These are phyloP conservation scores for Dromius quadrimaculatus DNA, from an alignment of 2,888 invertebrate genomes.

Conservation along the genomic window DNA sequence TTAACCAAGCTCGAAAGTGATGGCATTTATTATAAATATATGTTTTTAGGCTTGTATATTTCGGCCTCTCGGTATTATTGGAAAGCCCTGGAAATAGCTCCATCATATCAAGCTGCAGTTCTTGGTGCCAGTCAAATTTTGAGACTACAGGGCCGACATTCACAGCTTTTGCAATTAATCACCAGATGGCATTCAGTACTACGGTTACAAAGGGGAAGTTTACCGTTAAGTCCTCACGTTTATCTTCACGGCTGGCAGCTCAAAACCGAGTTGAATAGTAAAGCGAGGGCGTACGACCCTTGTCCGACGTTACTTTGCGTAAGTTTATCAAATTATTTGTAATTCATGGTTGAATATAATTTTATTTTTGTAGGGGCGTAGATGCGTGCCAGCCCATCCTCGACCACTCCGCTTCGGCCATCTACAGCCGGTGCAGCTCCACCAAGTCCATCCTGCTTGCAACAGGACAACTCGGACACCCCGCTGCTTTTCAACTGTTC, in stretches of 20 bases:
- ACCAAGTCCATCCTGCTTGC: conserved; percentile 37
- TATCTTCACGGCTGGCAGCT: conserved; percentile 71
- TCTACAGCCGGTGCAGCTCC: conserved; percentile 50
- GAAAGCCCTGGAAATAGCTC: conserved; percentile 69
- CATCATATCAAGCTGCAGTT: conserved; percentile 70
- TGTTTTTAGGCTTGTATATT: conserved; percentile 67
- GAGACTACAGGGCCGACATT: conserved; percentile 74
- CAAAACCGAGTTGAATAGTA: conserved; percentile 67
- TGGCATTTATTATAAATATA: conserved; percentile 3
- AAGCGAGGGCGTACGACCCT: conserved; percentile 64
- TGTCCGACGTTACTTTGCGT: conserved; percentile 58
- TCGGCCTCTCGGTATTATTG: conserved; percentile 71
- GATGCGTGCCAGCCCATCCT: conserved; percentile 55
- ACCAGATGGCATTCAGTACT: conserved; percentile 72
- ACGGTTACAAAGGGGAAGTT: conserved; percentile 65
- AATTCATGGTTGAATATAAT: no score
- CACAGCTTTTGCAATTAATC: conserved; percentile 75
- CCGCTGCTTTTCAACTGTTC: conserved; percentile 55
- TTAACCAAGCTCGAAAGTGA: background rate
- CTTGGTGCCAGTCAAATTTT: conserved; percentile 74
- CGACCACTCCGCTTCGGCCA: conserved; percentile 46
- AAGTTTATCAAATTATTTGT: conserved; percentile 54
- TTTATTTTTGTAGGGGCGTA: conserved; percentile 54
- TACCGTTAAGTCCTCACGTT: conserved; percentile 66
- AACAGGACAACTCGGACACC: conserved; percentile 46